Evolutionary conservation across 2,888 invertebrate species (phyloP), one percentile per base, ranked within the genome.

Genomic region (Cheilosia grossa): DNA sequence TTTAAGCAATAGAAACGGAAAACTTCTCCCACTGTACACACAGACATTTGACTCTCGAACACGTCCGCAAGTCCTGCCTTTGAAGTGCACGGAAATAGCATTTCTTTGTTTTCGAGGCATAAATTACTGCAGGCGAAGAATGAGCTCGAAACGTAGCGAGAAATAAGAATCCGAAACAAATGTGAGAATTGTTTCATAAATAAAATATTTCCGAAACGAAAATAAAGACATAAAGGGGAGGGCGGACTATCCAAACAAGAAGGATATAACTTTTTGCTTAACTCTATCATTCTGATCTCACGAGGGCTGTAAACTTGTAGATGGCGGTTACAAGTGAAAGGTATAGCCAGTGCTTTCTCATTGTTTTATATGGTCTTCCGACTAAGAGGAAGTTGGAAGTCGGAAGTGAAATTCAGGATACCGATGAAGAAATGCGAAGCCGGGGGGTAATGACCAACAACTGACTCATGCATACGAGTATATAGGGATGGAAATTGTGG

Each of bases 161-260:
- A 24, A 51, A 37, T 53, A 56, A 30, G 21, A 53, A 56, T 74
- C 79, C 56, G 59, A 54, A 83, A 64, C 80, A 75, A 83, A 83
- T 83, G 83, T 80, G 80, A 74, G 80, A 83, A 83, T 83, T 83
- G 83, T 83, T 80, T 83, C 79, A 80, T 83, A 83, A 83, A 83
- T 83, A 83, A 83, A 83, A 80, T 83, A 83, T 83, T 80, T 83
- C 80, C 74, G 66, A 83, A 83, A 64, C 69, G 24, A 24, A 70
- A 83, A 74, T 79, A 78, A 83, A 63, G 58, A 66, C 64, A 59
- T 40, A 42, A 21, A 53, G 53, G 19, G 21, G 2, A 42, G 42
- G 6, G 24, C 2, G 47, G 47, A 17, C 17, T 7, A 37, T 4
- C 33, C 6, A 58, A 24, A 30, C n/a, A 21, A 63, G 72, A 82